phyloP scores from a whole-genome alignment of 2,888 invertebrate species.

The Epirrhoe alternata region DNA sequence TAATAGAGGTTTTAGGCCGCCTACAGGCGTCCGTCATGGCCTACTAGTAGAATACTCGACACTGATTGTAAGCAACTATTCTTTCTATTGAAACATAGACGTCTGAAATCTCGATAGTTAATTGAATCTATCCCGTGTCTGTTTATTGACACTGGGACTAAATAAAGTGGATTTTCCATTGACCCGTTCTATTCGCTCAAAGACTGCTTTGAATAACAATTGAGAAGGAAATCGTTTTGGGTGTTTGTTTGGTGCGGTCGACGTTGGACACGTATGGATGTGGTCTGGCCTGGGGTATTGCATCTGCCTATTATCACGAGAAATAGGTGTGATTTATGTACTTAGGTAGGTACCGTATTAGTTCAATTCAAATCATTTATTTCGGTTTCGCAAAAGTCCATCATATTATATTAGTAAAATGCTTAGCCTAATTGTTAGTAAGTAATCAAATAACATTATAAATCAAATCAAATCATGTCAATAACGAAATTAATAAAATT shows the following conservation, averaged over 20 bases:
- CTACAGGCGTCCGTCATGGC: no score
- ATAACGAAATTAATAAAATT: no score
- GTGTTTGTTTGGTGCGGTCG: neutral
- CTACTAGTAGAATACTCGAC: neutral
- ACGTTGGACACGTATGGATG: neutral
- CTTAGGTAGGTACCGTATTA: no score
- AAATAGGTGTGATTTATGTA: no score
- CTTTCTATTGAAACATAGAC: neutral
- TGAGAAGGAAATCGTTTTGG: neutral
- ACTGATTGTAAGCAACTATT: neutral
- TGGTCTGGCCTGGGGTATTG: neutral
- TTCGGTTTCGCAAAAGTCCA: no score
- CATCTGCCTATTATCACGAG: neutral
- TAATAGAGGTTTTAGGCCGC: no score
- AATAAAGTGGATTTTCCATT: neutral
- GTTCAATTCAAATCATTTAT: no score
- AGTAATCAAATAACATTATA: no score
- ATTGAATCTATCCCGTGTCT: neutral
- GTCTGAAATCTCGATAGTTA: neutral
- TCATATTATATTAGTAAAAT: no score
- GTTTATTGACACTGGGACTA: neutral
- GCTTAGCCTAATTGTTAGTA: no score
- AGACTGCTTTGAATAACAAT: constrained; percentile 1
- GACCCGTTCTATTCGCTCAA: neutral
- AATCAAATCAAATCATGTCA: no score